A percentile compares a stretch with the other conserved stretches of the same genome.
Conservation (phyloP, 2,113 vertebrate species). For the Zapornia atra region DNA sequence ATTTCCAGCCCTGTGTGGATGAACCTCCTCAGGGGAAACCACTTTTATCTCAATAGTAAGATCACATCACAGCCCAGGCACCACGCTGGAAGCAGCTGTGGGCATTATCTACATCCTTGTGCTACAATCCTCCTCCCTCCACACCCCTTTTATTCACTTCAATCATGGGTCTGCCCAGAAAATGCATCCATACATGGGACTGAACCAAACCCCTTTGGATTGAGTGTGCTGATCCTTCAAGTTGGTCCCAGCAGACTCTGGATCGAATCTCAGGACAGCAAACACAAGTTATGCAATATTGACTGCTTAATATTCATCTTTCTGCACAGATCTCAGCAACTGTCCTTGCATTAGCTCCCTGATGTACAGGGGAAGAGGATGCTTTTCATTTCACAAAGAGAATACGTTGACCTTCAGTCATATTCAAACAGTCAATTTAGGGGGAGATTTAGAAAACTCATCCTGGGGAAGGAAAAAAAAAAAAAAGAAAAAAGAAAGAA, state of each 20-base stretch:
- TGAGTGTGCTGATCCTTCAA: neutral
- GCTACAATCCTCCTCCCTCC: no score
- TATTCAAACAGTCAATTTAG: neutral
- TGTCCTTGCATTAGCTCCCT: neutral
- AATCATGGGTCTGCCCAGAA: neutral
- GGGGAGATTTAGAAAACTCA: neutral
- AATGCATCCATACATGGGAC: fast-evolving
- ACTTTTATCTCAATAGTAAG: no score
- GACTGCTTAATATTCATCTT: neutral
- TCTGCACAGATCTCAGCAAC: neutral
- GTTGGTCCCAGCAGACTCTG: neutral
- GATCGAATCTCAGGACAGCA: neutral
- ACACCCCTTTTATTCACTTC: neutral
- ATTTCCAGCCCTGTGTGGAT: neutral
- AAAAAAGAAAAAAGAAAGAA: neutral
- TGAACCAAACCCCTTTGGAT: neutral
- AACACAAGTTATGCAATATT: neutral
- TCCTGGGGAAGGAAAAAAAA: neutral
- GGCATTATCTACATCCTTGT: no score
- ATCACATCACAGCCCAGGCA: no score
- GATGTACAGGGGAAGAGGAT: neutral
- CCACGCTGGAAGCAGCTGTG: no score
- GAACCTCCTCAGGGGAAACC: no score
- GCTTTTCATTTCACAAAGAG: neutral
- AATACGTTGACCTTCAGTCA: neutral